These are phyloP conservation scores for Pheosia tremula DNA, from an alignment of 2,888 invertebrate species.

Conservation along the genomic window DNA sequence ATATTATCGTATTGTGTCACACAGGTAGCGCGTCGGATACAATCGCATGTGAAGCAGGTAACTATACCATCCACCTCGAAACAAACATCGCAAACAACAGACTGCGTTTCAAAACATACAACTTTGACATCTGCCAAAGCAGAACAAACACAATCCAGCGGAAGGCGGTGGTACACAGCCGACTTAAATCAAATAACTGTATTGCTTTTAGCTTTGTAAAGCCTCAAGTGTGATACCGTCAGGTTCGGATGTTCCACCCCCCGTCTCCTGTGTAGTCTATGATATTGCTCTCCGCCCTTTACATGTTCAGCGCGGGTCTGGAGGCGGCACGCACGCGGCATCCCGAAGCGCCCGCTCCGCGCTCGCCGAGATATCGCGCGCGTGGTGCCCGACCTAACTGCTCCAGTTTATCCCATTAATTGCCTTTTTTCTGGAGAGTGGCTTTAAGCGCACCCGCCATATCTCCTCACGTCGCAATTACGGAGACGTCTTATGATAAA, in stretches of 20 bases:
- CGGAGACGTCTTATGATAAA: conserved; percentile 84
- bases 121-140: conserved; percentile 84
- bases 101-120: conserved; percentile 82
- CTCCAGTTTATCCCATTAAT: conserved; percentile 83
- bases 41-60: conserved; percentile 38
- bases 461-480: conserved; percentile 85
- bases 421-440: conserved; percentile 81
- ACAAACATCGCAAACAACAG: conserved; percentile 75
- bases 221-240: conserved; percentile 83
- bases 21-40: conserved; percentile 1
- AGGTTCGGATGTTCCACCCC: conserved; percentile 77
- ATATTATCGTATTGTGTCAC: conserved; percentile 11
- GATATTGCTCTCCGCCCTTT: conserved; percentile 84
- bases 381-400: conserved; percentile 78
- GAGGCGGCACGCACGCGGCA: conserved; percentile 58
- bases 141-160: conserved; percentile 81
- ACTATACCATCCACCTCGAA: conserved; percentile 67
- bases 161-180: conserved; percentile 79
- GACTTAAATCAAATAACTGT: conserved; percentile 85
- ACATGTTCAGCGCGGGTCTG: conserved; percentile 72
- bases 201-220: conserved; percentile 84
- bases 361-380: conserved; percentile 68
- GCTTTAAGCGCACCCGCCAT: conserved; percentile 78
- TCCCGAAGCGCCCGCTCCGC: conserved; percentile 30
- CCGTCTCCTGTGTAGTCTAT: conserved; percentile 81